Percentiles rank a stretch among this genome's conserved stretches.
Evolutionary conservation across 2,113 vertebrate genomes (phyloP).

Genomic region (Trochalopteron elliotii): DNA sequence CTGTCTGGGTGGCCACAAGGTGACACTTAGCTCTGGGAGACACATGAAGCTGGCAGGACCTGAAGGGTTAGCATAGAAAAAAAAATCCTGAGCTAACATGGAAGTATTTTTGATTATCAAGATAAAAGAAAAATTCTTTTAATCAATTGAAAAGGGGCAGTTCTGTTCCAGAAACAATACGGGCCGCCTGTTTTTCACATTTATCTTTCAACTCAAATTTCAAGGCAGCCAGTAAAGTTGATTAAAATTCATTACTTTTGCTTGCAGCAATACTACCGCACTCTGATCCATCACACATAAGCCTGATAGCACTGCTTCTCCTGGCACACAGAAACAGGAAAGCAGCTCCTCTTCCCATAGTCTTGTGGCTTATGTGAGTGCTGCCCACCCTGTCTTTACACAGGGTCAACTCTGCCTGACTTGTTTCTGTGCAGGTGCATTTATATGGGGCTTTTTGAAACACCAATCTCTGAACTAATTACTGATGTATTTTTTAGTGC

Average conservation of each 20-base stretch:
- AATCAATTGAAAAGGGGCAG: conserved; percentile 42
- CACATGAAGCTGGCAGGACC: neutral
- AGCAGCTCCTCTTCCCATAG: neutral
- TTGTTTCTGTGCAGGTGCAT: neutral
- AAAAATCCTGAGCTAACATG: neutral
- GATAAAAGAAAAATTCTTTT: conserved; percentile 30
- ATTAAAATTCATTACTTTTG: conserved; percentile 55
- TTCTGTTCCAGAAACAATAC: conserved; percentile 50
- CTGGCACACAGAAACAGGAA: neutral
- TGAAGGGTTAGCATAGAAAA: neutral
- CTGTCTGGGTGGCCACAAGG: neutral
- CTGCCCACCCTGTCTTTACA: neutral
- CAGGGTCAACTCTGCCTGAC: neutral
- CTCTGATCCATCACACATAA: conserved; percentile 15
- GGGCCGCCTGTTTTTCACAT: conserved; percentile 50
- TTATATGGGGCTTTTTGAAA: neutral
- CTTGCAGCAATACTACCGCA: conserved; percentile 18
- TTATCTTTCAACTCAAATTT: conserved; percentile 63
- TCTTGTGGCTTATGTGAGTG: neutral
- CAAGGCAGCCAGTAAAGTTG: conserved; percentile 49
- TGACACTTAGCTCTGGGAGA: neutral
- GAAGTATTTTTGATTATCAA: conserved; percentile 36
- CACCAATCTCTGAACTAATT: neutral
- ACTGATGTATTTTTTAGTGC: neutral
- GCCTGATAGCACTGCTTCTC: neutral